Percentiles rank a stretch among this genome's conserved stretches.
These are phyloP conservation scores for Pithys albifrons DNA, from an alignment of 2,113 vertebrate species.

Conservation along the genomic window DNA sequence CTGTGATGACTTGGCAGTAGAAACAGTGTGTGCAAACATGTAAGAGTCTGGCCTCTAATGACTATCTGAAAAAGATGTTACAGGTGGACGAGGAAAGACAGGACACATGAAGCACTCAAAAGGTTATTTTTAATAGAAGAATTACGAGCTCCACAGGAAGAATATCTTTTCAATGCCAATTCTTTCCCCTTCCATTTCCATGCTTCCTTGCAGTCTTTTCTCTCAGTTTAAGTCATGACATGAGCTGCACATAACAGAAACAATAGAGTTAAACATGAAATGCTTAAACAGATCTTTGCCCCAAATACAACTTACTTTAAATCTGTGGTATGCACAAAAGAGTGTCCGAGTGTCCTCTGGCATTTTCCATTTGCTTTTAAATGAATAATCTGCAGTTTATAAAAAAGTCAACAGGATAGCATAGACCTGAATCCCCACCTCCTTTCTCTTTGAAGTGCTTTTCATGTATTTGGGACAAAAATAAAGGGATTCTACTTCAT, in stretches of 20 bases:
- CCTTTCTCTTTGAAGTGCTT: neutral
- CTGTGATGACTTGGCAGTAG: fast-evolving
- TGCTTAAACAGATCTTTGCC: neutral
- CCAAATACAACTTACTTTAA: neutral
- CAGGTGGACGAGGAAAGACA: neutral
- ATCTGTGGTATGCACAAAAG: neutral
- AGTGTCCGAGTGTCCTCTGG: neutral
- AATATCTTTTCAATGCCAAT: neutral
- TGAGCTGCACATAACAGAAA: neutral
- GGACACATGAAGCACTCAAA: neutral
- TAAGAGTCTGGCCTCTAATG: neutral
- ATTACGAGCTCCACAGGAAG: neutral
- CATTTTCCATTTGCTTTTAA: neutral
- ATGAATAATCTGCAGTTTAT: neutral
- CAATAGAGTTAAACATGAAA: conserved; percentile 37
- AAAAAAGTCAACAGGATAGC: neutral
- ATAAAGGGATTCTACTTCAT: neutral
- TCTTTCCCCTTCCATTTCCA: neutral
- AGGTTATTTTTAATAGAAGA: neutral
- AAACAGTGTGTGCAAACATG: neutral
- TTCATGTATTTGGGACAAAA: neutral
- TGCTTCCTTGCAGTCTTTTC: neutral
- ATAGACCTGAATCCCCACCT: neutral
- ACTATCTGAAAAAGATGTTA: neutral
- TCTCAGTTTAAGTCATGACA: neutral